Conservation (phyloP, 2,888 invertebrate genomes). For the Hoplodrina blanda region DNA sequence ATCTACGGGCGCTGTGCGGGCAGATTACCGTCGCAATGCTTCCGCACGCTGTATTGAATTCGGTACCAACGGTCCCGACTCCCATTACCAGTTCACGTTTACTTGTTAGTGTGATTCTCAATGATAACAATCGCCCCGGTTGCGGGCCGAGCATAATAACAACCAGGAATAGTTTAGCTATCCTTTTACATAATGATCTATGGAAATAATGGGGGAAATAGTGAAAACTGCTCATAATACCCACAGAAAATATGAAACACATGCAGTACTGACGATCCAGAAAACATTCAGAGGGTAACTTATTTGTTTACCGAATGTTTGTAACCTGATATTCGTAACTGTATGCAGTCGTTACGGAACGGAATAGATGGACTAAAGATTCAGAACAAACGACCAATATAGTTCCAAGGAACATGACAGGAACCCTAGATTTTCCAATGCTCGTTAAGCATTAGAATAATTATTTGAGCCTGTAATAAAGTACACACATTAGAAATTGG, state of each 20-base stretch:
- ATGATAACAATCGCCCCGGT: conserved; percentile 82
- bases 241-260: conserved; percentile 1
- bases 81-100: conserved; percentile 84
- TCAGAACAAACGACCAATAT: conserved; percentile 32
- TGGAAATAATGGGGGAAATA: conserved; percentile 41
- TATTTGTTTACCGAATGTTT: conserved; percentile 19
- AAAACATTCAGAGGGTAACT: conserved; percentile 19
- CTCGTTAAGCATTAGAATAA: conserved; percentile 35
- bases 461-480: conserved; percentile 33
- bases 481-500: conserved; percentile 38
- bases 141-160: conserved; percentile 72
- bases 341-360: conserved; percentile 35
- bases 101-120: conserved; percentile 87
- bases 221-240: background rate
- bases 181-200: conserved; percentile 60
- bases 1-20: conserved; percentile 80
- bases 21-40: conserved; percentile 85
- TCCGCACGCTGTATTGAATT: conserved; percentile 87
- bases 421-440: conserved; percentile 32
- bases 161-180: conserved; percentile 64
- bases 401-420: conserved; percentile 39
- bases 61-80: conserved; percentile 80
- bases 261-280: conserved; percentile 34
- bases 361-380: conserved; percentile 38
- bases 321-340: conserved; percentile 23